Percentiles rank a stretch among this genome's conserved stretches.
Evolutionary conservation across 2,113 vertebrate genomes (phyloP).

Genomic region (Oreochromis tanganicae): DNA sequence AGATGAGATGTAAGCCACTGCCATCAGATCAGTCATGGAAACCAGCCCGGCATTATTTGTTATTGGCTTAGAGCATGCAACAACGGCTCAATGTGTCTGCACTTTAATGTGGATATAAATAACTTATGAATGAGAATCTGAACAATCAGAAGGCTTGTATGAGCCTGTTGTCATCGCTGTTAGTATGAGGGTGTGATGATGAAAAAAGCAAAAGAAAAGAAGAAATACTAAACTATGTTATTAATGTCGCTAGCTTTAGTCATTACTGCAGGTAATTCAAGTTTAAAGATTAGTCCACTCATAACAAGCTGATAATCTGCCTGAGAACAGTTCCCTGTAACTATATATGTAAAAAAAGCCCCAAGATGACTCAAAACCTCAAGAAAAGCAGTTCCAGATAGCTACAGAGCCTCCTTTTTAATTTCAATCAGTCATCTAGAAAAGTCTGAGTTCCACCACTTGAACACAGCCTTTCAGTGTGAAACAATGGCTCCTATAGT

Average conservation of each 20-base stretch:
- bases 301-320: neutral
- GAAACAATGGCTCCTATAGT: conserved; percentile 33
- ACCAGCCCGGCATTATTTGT: neutral
- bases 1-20: neutral
- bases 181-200: neutral
- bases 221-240: neutral
- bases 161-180: neutral
- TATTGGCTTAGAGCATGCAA: neutral
- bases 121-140: conserved; percentile 3
- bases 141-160: neutral
- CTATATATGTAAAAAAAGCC: neutral
- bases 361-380: conserved; percentile 20
- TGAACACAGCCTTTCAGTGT: conserved; percentile 9
- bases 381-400: conserved; percentile 1
- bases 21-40: neutral
- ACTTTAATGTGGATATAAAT: conserved; percentile 8
- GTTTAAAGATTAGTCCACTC: neutral
- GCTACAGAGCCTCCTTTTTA: neutral
- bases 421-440: neutral
- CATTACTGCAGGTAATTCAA: neutral
- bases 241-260: neutral
- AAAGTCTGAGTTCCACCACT: conserved; percentile 2
- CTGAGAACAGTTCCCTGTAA: neutral
- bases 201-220: conserved; percentile 10
- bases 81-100: neutral